Base-by-base conservation (phyloP, 2,888 invertebrate genomes). In the Elysia crispata region DNA sequence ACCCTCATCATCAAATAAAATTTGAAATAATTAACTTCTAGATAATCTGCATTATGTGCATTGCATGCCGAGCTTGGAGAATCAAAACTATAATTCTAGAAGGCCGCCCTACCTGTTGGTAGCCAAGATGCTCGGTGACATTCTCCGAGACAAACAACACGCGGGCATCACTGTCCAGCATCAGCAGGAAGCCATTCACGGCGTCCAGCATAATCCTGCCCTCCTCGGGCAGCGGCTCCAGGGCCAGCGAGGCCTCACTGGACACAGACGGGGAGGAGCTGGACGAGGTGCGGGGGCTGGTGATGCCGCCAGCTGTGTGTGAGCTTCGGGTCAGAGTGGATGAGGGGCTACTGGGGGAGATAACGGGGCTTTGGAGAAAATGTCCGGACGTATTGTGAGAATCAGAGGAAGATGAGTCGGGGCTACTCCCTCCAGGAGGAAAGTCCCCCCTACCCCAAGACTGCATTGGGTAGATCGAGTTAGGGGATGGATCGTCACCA, bases 141-240 rank as follows among this genome's bases (percentile, higher is more conserved):
- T 77, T 70, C 72, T 72, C 72, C 11, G 77, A 72, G n/a, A 72
- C 62, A 60, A 25, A 77, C n/a, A 77, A 15, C 25, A 72, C 57
- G 25, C 49, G 11, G 0, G 60, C 49, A 1, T 62, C 1, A 0
- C 41, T 70, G 62, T 77, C 77, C 20, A 72, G 18, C 15, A 62
- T 23, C 72, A 77, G 20, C 30, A 60, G 1, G 28, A 77, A 77
- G 25, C 49, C 28, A 8, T 72, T 11, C 1, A 62, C 57, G 20
- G 77, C 28, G 23, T 77, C 60, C 41, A 72, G 28, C 62, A 62
- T 70, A 0, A 28, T 6, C 25, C 62, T 20, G 30, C 69, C 41
- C 11, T 77, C 70, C 20, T 57, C 66, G 25, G 28, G 66, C 23
- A n/a, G 23, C 41, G 41, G 41, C 5, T 41, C 41, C 41, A 41